Base-by-base conservation (phyloP, 2,113 vertebrate genomes). In the Neolamprologus variostigma region DNA sequence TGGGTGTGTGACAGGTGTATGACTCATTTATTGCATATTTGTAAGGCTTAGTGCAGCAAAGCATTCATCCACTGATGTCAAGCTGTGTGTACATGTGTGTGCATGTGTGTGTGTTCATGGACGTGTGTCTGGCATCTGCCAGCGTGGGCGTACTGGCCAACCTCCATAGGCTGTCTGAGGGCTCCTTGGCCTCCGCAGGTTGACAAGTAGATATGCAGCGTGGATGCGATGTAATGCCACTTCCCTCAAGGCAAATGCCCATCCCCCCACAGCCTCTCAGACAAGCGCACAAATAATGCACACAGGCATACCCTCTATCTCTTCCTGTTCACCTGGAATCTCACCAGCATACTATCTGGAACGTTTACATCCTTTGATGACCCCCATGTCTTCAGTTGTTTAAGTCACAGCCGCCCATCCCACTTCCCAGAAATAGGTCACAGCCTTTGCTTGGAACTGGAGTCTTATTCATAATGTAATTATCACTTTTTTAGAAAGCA, bases 191-290 rank as follows among this genome's bases (percentile, higher is more conserved):
- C 89, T 90, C 91, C 8, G 79, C 91, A 93, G 91, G 92, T 93
- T 94, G 96, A 96, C 95, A 96, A 93, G 93, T 94, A 92, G 91
- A 93, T 91, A 89, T 92, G 91, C 85, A 83, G 86, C 53, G 82
- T 85, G 92, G 90, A 94, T 54, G 5, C 54, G 4, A 87, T 85
- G 88, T 91, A 89, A 90, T 93, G 92, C 90, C 88, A 89, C 89
- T 85, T 86, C 80, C 92, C 91, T 86, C 47, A 42, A 87, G 93
- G 90, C 53, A 71, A 84, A 71, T 61, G 50, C 87, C 89, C 90
- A 78, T 71, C 82, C 91, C 89, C 87, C 7, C 73, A 45, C 47
- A 28, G 33, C 63, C 71, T 50, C 73, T 81, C 66, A 57, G 54
- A 86, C 37, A 68, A 23, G 21, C 53, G 26, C 19, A 79, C 71